phyloP scores from a whole-genome alignment of 2,113 vertebrate species.

The Edolisoma coerulescens region DNA sequence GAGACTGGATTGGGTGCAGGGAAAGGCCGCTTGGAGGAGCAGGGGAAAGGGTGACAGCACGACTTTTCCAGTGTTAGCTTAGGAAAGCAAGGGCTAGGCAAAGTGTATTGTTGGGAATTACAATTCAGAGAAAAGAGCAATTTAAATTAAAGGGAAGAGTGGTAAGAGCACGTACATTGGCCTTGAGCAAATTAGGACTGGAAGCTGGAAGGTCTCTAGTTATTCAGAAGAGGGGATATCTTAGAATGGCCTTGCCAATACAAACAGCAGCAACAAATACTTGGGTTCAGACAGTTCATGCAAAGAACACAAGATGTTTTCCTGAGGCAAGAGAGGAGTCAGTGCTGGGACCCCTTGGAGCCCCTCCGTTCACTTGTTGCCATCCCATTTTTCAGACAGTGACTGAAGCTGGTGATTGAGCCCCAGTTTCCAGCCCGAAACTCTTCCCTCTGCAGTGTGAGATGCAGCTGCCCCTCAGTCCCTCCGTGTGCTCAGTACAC shows the following conservation, averaged over 20 bases:
- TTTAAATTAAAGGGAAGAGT: not conserved
- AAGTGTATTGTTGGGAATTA: not conserved
- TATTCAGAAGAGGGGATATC: not conserved
- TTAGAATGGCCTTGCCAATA: not conserved
- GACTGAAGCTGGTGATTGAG: not conserved
- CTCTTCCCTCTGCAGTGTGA: not conserved
- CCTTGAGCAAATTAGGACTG: not conserved
- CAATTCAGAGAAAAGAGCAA: not conserved
- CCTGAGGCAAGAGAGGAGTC: not conserved
- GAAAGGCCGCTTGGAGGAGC: not conserved
- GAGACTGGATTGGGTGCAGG: not conserved
- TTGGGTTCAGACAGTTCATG: not conserved
- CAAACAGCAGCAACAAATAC: not conserved
- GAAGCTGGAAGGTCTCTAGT: not conserved
- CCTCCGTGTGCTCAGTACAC: rapidly evolving
- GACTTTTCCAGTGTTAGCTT: not conserved
- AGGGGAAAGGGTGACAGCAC: not conserved
- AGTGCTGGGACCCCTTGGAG: not conserved
- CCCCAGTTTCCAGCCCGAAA: not conserved
- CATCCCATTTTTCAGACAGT: not conserved
- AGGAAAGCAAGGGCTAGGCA: not conserved
- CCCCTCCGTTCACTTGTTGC: not conserved
- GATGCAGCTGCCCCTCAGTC: not conserved
- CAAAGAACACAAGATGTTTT: rapidly evolving
- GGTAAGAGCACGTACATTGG: not conserved